Conservation (phyloP, 2,113 vertebrate species). For the Dromiciops gliroides region DNA sequence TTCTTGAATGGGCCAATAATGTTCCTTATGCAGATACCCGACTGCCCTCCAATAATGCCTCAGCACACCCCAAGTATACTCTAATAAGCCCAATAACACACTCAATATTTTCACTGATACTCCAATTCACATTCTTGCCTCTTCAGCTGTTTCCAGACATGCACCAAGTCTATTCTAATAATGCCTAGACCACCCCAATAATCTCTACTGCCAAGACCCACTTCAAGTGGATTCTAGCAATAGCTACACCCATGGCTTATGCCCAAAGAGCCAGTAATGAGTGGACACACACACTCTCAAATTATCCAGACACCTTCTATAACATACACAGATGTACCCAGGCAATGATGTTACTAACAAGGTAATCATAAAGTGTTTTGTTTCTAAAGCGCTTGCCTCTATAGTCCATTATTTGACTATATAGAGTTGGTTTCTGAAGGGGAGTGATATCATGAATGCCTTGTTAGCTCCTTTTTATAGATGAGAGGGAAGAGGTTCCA, state of each 20-base stretch:
- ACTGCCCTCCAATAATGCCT: background rate
- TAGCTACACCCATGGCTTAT: background rate
- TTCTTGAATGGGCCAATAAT: background rate
- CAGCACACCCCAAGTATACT: background rate
- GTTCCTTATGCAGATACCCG: background rate
- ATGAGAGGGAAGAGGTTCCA: no score
- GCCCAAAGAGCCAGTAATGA: background rate
- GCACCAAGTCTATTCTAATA: background rate
- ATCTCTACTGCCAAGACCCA: no score
- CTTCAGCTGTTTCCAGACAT: background rate
- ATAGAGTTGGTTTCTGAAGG: background rate
- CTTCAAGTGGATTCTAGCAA: background rate
- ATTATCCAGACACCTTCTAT: background rate
- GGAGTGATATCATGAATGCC: no score
- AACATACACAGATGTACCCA: background rate
- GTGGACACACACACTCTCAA: no score
- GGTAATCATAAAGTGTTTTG: no score
- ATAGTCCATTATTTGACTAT: background rate
- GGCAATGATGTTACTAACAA: no score
- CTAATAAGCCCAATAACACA: background rate
- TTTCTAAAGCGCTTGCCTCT: background rate
- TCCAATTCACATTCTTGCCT: background rate
- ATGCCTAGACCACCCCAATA: background rate
- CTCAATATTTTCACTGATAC: background rate
- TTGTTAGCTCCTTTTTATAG: background rate